Evolutionary conservation across 2,888 invertebrate species (phyloP), one percentile per base, ranked within the genome.

Genomic region (Pyrrhia umbra): DNA sequence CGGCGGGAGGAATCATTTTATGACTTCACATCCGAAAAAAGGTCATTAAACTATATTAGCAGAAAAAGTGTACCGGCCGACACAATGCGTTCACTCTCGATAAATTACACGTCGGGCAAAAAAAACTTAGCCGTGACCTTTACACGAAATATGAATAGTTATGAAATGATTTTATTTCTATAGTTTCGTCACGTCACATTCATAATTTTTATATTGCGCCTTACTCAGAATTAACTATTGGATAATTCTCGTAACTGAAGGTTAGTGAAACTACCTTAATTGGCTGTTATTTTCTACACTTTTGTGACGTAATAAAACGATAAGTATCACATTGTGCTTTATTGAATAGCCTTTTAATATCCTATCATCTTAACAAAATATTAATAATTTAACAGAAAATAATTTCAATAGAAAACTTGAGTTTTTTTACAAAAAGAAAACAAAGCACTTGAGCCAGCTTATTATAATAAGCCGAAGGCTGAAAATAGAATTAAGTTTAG

Each of bases 41-140:
- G 67, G 49, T 65, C 56, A 39, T 49, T 37, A 16, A 45, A 27
- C 37, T 25, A 30, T 23, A 20, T 40, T 20, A 9, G 10, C 30
- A 30, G 13, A 4, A 47, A 54, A 56, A 47, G 37, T 34, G 51
- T 49, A 49, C 47, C 20, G 47, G 9, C 27, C 10, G 15, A 61
- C n/a, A 23, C 1, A 25, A 18, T 1, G 21, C 47, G 9, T 68
- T 61, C 76, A 49, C 52, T 52, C 30, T 15, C 20, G 20, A 16
- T n/a, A 21, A 16, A 40, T 55, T 43, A 75, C 55, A 69, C 40
- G 55, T 43, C 47, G 2, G 62, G 30, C 42, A 27, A 54, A 60
- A 42, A 37, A 40, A 23, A 52, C 45, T 37, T 64, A 77, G 45
- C 73, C 66, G 52, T 72, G 73, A 72, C 72, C 65, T 77, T 72